A percentile compares a stretch with the other conserved stretches of the same genome.
These are phyloP conservation scores for Trypoxylon attenuatum DNA, from an alignment of 2,888 invertebrate genomes.

Conservation along the genomic window DNA sequence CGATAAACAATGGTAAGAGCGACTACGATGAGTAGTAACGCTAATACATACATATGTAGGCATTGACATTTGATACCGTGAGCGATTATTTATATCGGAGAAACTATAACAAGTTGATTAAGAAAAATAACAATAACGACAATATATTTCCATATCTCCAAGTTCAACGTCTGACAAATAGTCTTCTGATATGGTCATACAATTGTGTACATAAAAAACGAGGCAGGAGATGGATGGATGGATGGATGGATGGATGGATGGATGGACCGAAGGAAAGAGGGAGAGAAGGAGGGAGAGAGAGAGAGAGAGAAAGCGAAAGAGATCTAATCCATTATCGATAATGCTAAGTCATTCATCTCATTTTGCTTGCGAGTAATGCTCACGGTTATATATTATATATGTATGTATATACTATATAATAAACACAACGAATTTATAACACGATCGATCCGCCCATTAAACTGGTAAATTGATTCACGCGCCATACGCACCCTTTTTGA, in stretches of 20 bases:
- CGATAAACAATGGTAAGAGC: constrained; percentile 26
- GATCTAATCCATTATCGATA: constrained; percentile 8
- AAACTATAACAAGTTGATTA: too few species aligned
- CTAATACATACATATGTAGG: constrained; percentile 25
- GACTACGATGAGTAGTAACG: constrained; percentile 23
- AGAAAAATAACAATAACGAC: too few species aligned
- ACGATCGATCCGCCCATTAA: constrained; percentile 53
- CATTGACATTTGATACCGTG: constrained; percentile 21
- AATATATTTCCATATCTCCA: too few species aligned
- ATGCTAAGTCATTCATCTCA: constrained; percentile 34
- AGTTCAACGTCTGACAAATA: too few species aligned
- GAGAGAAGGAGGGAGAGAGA: too few species aligned
- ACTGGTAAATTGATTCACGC: constrained; percentile 4
- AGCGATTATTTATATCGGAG: too few species aligned
- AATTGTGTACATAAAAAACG: too few species aligned
- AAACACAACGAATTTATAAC: constrained; percentile 67
- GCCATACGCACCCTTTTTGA: background rate
- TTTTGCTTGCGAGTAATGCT: constrained; percentile 37
- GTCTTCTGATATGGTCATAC: too few species aligned
- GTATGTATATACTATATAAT: constrained; percentile 70
- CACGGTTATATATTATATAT: constrained; percentile 50
- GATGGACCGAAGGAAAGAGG: too few species aligned
- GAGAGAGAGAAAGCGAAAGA: background rate
- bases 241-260: too few species aligned
- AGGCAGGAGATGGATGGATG: too few species aligned